Conservation (phyloP, 2,888 invertebrate genomes). For the Aromia moschata region DNA sequence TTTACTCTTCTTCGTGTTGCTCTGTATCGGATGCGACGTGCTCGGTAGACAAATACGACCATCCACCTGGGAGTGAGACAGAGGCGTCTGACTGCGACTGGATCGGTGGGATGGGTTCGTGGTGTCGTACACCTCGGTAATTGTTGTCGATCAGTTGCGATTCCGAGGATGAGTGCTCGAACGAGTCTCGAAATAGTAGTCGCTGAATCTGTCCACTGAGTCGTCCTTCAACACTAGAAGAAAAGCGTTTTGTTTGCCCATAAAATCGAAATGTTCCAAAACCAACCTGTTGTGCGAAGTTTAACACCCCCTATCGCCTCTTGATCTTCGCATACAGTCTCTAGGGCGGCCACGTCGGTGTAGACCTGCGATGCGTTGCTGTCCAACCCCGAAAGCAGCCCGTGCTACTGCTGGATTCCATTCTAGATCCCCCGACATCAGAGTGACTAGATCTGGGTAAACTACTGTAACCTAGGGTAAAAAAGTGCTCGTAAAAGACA, state of each 20-base stretch:
- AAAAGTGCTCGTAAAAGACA: too few relatives aligned
- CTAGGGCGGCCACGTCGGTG: slow-evolving; percentile 66
- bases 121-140: slow-evolving; percentile 58
- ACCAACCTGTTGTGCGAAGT: slow-evolving; percentile 58
- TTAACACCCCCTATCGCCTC: slow-evolving; percentile 62
- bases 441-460: slow-evolving; percentile 86
- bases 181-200: slow-evolving; percentile 79
- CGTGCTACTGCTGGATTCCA: slow-evolving; percentile 60
- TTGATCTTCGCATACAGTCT: slow-evolving; percentile 77
- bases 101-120: slow-evolving; percentile 63
- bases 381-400: slow-evolving; percentile 59
- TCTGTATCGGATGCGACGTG: slow-evolving; percentile 38
- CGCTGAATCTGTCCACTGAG: slow-evolving; percentile 65
- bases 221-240: slow-evolving; percentile 61
- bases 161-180: slow-evolving; percentile 83
- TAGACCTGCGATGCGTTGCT: slow-evolving; percentile 55
- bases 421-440: slow-evolving; percentile 64
- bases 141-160: slow-evolving; percentile 70
- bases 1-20: slow-evolving; percentile 55
- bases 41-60: slow-evolving; percentile 57
- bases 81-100: slow-evolving; percentile 64
- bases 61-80: slow-evolving; percentile 60
- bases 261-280: too few relatives aligned
- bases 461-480: slow-evolving; percentile 78
- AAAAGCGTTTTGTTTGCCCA: slow-evolving; percentile 20